Conservation (phyloP, 1,140 invertebrate species). For the Eufriesea mexicana region DNA sequence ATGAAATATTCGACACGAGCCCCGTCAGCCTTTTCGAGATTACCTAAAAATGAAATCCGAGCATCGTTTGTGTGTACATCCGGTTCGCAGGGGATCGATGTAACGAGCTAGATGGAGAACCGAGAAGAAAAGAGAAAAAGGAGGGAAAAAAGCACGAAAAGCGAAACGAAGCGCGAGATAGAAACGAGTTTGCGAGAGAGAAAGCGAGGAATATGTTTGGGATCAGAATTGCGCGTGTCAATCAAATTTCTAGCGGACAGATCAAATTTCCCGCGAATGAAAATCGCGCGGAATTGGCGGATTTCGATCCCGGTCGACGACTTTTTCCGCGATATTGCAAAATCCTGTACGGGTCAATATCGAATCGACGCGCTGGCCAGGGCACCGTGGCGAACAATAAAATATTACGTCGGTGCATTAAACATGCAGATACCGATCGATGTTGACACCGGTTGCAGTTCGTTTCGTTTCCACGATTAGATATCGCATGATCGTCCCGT, state of each 20-base stretch:
- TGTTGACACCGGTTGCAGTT: background rate
- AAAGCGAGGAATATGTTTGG: background rate
- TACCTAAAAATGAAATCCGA: constrained; percentile 19
- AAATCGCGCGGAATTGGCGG: background rate
- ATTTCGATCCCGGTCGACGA: background rate
- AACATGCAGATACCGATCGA: constrained; percentile 20
- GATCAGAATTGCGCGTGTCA: background rate
- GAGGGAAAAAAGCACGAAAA: background rate
- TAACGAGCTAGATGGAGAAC: background rate
- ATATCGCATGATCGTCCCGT: background rate
- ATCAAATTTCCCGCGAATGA: constrained; percentile 10
- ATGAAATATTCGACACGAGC: background rate
- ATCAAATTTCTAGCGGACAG: background rate
- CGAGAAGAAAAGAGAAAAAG: background rate
- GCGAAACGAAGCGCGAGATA: background rate
- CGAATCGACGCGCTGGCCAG: background rate
- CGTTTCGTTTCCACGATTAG: constrained; percentile 11
- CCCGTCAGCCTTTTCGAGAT: constrained; percentile 3
- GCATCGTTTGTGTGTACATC: background rate
- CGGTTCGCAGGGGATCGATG: background rate
- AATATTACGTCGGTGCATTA: constrained; percentile 2
- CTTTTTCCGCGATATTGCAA: background rate
- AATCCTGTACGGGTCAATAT: background rate
- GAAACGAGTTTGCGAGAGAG: background rate
- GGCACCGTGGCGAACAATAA: background rate